These are phyloP conservation scores for Cossypha polioptera DNA, from an alignment of 2,797 vertebrate genomes.

Conservation along the genomic window DNA sequence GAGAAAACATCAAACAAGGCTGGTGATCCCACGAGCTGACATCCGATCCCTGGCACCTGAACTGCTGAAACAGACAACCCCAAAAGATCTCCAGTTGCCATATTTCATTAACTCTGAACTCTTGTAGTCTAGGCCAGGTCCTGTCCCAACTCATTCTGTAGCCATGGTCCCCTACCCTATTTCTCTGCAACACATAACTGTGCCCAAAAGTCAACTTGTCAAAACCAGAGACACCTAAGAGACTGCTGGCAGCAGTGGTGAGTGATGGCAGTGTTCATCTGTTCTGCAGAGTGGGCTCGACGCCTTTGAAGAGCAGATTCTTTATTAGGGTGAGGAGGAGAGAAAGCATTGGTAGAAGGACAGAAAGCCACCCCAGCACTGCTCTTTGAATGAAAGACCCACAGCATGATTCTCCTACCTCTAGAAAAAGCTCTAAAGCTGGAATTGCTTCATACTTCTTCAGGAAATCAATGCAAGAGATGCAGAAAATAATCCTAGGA, in stretches of 20 bases:
- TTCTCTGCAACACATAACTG: neutral
- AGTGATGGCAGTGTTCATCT: neutral
- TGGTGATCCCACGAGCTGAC: accelerated
- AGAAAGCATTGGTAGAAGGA: neutral
- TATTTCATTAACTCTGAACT: neutral
- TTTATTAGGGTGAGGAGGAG: neutral
- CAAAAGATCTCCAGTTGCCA: neutral
- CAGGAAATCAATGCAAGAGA: neutral
- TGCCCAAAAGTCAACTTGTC: neutral
- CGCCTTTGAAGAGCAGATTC: neutral
- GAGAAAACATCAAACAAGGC: neutral
- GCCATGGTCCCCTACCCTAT: neutral
- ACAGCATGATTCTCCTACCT: neutral
- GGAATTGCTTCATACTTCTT: neutral
- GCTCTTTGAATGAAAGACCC: neutral
- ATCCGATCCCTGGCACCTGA: neutral
- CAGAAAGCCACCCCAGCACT: neutral
- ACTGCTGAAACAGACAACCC: neutral
- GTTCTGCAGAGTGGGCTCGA: accelerated
- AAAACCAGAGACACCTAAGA: neutral
- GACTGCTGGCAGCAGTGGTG: neutral
- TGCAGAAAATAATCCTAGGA: neutral
- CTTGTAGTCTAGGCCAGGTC: neutral
- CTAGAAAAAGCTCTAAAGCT: neutral
- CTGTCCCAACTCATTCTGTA: neutral